phyloP scores from a whole-genome alignment of 2,113 vertebrate species.

The Nothocercus julius region DNA sequence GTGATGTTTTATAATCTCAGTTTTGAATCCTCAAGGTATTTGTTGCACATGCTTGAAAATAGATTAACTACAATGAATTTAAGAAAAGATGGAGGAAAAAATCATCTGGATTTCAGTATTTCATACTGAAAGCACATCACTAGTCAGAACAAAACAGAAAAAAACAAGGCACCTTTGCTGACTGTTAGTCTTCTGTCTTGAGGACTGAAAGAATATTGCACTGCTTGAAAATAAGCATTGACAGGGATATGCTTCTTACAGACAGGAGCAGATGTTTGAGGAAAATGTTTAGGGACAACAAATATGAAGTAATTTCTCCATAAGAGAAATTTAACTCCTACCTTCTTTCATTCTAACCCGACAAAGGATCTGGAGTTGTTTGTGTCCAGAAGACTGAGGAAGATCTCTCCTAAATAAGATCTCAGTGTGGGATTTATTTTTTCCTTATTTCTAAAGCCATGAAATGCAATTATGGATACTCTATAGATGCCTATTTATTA shows the following conservation, averaged over 20 bases:
- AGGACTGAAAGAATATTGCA: not conserved
- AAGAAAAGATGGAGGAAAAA: not conserved
- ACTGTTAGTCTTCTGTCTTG: not conserved
- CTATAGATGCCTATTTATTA: not conserved
- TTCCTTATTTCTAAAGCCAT: not conserved
- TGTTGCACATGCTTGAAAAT: not conserved
- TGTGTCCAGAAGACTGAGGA: not conserved
- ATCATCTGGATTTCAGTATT: not conserved
- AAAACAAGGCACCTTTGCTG: not conserved
- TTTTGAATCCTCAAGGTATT: not conserved
- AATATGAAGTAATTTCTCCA: not conserved
- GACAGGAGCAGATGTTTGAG: not conserved
- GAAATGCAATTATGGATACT: not conserved
- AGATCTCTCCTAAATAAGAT: not conserved
- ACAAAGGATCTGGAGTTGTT: not conserved
- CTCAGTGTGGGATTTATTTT: not conserved
- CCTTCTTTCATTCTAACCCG: not conserved
- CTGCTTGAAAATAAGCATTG: not conserved
- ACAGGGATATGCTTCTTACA: not conserved
- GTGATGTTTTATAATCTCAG: not conserved
- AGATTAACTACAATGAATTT: not conserved
- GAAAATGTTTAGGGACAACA: not conserved
- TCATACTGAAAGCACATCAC: not conserved
- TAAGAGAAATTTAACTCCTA: not conserved
- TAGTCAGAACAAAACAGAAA: not conserved